Conservation (phyloP, 2,113 vertebrate genomes). For the Synchiropus splendidus region DNA sequence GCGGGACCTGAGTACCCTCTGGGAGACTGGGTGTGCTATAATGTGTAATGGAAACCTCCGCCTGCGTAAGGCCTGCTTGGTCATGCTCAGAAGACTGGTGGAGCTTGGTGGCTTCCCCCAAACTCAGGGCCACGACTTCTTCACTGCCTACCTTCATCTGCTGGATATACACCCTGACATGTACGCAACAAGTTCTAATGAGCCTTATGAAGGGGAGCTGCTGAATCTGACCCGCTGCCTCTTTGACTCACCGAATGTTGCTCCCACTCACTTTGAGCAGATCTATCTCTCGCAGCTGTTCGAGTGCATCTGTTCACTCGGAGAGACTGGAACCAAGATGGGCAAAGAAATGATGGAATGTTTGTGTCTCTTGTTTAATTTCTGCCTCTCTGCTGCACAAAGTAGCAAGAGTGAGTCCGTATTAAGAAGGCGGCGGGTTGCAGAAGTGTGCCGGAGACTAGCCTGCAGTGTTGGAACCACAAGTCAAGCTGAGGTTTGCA, state of each 20-base stretch:
- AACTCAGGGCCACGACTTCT: conserved; percentile 72
- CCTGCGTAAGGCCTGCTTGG: conserved; percentile 67
- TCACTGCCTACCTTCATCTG: conserved; percentile 72
- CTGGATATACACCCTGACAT: conserved; percentile 46
- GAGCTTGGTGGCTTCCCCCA: conserved; percentile 77
- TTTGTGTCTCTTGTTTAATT: conserved; percentile 78
- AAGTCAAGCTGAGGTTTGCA: conserved; percentile 67
- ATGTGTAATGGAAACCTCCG: conserved; percentile 68
- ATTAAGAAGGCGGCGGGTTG: conserved; percentile 68
- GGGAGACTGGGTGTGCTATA: conserved; percentile 76
- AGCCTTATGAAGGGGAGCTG: conserved; percentile 69
- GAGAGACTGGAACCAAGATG: conserved; percentile 48
- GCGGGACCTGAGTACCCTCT: conserved; percentile 67
- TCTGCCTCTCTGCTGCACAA: conserved; percentile 70
- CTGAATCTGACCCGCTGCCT: conserved; percentile 69
- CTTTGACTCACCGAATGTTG: conserved; percentile 63
- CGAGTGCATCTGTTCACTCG: conserved; percentile 72
- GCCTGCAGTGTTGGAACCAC: conserved; percentile 71
- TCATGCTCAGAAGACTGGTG: conserved; percentile 70
- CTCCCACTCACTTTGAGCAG: conserved; percentile 71
- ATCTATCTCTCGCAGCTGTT: conserved; percentile 80
- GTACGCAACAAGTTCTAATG: conserved; percentile 7
- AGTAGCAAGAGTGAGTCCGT: conserved; percentile 73
- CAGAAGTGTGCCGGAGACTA: conserved; percentile 70
- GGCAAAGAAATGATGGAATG: conserved; percentile 70